Evolutionary conservation across 2,797 vertebrate genomes (phyloP), one percentile per base, ranked within the genome.

Genomic region (Pipistrellus nathusii): DNA sequence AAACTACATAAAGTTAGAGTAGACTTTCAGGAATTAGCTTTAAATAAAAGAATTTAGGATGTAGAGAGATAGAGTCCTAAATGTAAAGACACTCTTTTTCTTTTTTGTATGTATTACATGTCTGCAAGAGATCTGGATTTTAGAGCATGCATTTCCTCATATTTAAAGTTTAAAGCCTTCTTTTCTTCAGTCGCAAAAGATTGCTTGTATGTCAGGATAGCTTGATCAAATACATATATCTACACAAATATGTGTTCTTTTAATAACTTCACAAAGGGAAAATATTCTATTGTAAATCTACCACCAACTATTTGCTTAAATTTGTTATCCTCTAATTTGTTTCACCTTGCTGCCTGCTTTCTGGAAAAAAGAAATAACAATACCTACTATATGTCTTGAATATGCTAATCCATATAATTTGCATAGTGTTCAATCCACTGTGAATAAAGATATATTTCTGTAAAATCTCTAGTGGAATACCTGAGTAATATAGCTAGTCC

Each of bases 81-180:
- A 73, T 82, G 59, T 38, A 80, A 53, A 46, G 41, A 76, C 10
- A 7, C 13, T 35, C 57, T 27, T 41, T 75, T 41, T 64, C 32
- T 55, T 14, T 73, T 44, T 81, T 69, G 51, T 62, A 68, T 93
- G 30, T 53, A 53, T 86, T 81, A 76, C 27, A 35, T 84, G 17
- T 78, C 44, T 87, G 18, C 10, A 80, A 84, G 32, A 41, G 6
- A 41, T 73, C 48, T 88, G 10, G 21, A 73, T 88, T 91, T 91
- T 91, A 84, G 53, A 78, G 55, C 78, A 66, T 82, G 27, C 6
- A 64, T 91, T 88, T 88, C 27, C 38, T 91, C 55, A 72, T 77
- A 57, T 41, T 93, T 93, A 83, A 48, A 57, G 20, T 71, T 77
- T 76, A 66, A 48, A 48, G 9, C 46, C 44, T 80, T 55, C 30